phyloP scores from a whole-genome alignment of 2,113 vertebrate species.

The Terrapene triunguis region DNA sequence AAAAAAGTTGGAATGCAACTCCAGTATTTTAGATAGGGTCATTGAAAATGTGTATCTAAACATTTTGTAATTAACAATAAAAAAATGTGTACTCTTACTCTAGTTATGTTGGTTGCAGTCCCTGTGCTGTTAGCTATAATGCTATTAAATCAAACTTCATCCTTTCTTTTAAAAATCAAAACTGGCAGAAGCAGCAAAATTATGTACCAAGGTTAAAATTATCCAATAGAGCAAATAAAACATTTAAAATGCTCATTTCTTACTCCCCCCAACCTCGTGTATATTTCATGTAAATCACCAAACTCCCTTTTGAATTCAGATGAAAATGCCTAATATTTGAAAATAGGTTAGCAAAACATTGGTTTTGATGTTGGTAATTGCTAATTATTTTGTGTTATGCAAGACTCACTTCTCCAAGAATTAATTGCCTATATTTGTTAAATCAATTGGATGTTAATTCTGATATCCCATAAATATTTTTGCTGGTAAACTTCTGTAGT shows the following conservation, averaged over 20 bases:
- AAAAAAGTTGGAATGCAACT: neutral
- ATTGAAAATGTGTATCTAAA: neutral
- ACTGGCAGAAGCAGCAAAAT: neutral
- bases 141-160: constrained; percentile 53
- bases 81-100: constrained; percentile 1
- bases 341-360: constrained; percentile 64
- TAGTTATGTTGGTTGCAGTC: constrained; percentile 25
- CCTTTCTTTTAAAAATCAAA: neutral
- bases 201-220: neutral
- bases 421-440: constrained; percentile 73
- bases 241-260: neutral
- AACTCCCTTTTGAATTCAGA: constrained; percentile 48
- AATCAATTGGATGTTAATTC: constrained; percentile 59
- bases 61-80: constrained; percentile 19
- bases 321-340: constrained; percentile 42
- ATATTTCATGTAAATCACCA: constrained; percentile 45
- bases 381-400: constrained; percentile 64
- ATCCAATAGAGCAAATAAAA: constrained; percentile 5
- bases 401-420: constrained; percentile 66
- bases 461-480: constrained; percentile 71
- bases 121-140: constrained; percentile 18
- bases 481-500: constrained; percentile 55
- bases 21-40: constrained; percentile 51
- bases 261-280: neutral
- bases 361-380: constrained; percentile 63